Base-by-base conservation (phyloP, 2,797 vertebrate genomes). In the Melanotaenia boesemani region DNA sequence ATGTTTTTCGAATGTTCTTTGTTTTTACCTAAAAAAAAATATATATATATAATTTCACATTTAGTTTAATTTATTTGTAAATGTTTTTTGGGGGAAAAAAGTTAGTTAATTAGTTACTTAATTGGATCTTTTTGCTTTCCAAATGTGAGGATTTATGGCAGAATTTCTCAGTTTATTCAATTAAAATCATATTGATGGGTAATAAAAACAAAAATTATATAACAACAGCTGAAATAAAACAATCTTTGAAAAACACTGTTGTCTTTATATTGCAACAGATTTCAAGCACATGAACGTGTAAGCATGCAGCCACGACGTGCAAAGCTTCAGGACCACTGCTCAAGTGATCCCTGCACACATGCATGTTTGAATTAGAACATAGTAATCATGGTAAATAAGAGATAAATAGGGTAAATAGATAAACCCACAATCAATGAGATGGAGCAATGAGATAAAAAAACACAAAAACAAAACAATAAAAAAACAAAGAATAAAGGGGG, bases 41-140 rank as follows among this genome's bases (percentile, higher is more conserved):
- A n/a, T 91, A 90, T 95, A 94, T 95, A 34, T 34, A 6, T 34
- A 34, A 6, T 95, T 95, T 94, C 94, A 90, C 93, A 94, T 94
- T 93, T 88, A 83, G 56, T 84, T 88, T 26, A 90, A 92, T 93
- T 93, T 93, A 92, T 93, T 91, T 84, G 46, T 92, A 81, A 81
- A 72, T 65, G 37, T 79, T 91, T 44, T 94, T 91, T 41, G 62
- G 63, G 60, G 24, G 11, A 34, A 34, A 34, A 34, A 34, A 34
- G 32, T 34, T 34, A 34, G 32, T 34, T 8, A 34, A 34, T 41
- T 11, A 26, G 44, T 46, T 46, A 18, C 22, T 10, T 54, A 15
- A 9, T 24, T 26, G 1, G 4, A 54, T 24, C 11, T 54, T 24
- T 13, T 26, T 26, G 11, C 22, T 26, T 28, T 13, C 26, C 54